Evolutionary conservation across 1,140 invertebrate genomes (phyloP).

Genomic region (Fragariocoptes setiger): DNA sequence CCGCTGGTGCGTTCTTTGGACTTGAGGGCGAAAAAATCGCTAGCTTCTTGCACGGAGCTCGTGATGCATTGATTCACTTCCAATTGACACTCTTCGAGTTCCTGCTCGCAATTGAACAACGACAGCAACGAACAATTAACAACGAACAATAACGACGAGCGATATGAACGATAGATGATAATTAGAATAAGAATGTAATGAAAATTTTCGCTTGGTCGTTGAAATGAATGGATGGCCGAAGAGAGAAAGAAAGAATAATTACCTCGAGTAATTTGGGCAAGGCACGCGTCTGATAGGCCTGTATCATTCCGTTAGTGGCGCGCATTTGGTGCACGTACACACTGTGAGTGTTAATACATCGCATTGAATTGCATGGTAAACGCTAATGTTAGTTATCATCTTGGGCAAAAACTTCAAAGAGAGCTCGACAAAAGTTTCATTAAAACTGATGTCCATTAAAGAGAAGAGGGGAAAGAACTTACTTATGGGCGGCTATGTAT

Average conservation of each 20-base stretch:
- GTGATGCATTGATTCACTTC: conserved; percentile 44
- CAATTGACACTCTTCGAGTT: conserved; percentile 46
- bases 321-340: conserved; percentile 64
- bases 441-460: too few species aligned
- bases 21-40: conserved; percentile 32
- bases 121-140: too few species aligned
- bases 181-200: too few species aligned
- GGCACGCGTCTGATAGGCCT: conserved; percentile 33
- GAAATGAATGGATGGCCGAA: conserved; percentile 14
- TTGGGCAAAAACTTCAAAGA: too few species aligned
- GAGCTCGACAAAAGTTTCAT: too few species aligned
- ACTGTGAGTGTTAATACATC: conserved; percentile 72
- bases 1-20: neutral
- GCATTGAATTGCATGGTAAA: conserved; percentile 35
- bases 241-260: conserved; percentile 10
- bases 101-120: too few species aligned
- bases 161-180: too few species aligned
- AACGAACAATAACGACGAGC: too few species aligned
- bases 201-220: too few species aligned
- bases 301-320: conserved; percentile 55
- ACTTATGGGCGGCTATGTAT: neutral
- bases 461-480: too few species aligned
- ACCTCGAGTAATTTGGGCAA: conserved; percentile 44
- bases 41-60: conserved; percentile 41
- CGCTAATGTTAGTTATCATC: conserved; percentile 19